Percentiles rank a stretch among this genome's conserved stretches.
Conservation (phyloP, 2,888 invertebrate species). For the Ommatoiulus sabulosus region DNA sequence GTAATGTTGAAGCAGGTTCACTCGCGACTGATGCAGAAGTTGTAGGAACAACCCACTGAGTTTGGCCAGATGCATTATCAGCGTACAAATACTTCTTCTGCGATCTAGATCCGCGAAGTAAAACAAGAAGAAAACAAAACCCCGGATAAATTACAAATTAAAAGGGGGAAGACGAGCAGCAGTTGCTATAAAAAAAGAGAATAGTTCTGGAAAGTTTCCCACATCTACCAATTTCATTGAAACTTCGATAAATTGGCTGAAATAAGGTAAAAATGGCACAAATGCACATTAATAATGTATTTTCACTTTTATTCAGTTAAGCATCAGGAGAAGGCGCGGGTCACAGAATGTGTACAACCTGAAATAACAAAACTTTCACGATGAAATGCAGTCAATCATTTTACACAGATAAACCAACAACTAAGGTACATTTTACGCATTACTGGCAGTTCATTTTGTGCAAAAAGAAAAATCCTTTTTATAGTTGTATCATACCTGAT, state of each 20-base stretch:
- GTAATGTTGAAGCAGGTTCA: not conserved
- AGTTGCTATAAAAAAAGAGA: not conserved
- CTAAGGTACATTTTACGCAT: not conserved
- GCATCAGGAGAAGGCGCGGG: conserved; percentile 35
- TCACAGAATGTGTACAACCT: conserved; percentile 51
- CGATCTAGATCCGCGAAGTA: conserved; percentile 32
- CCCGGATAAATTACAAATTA: conserved; percentile 5
- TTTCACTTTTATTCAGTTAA: conserved; percentile 25
- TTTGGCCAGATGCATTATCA: conserved; percentile 24
- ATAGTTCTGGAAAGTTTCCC: not conserved
- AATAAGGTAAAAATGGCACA: not conserved
- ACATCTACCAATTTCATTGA: not conserved
- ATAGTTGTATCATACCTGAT: not conserved
- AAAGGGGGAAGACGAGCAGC: not conserved
- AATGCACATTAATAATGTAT: not conserved
- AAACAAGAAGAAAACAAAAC: conserved; percentile 40
- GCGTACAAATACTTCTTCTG: conserved; percentile 17
- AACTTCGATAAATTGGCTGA: not conserved
- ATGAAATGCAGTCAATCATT: conserved; percentile 6
- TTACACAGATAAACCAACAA: not conserved
- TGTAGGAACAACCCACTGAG: conserved; percentile 3
- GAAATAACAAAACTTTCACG: conserved; percentile 48
- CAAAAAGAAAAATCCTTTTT: conserved; percentile 18
- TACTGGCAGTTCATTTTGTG: not conserved
- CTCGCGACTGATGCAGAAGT: conserved; percentile 13